Base-by-base conservation (phyloP, 2,113 vertebrate genomes). In the Poecilia latipinna region DNA sequence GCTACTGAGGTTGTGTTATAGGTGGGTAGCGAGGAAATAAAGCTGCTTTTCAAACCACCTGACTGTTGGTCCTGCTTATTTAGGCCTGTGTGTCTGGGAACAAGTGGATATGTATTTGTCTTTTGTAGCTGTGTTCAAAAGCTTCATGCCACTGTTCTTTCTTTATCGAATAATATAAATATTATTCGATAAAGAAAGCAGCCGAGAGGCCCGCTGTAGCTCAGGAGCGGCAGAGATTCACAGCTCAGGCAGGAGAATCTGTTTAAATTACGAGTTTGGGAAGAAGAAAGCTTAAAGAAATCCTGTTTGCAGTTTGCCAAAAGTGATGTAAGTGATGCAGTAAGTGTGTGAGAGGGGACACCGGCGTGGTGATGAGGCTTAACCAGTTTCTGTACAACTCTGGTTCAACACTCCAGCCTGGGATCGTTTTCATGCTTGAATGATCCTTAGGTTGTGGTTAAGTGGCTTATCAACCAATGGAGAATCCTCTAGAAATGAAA, bases 11-110 rank as follows among this genome's bases (percentile, higher is more conserved):
- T 72, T 72, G 69, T 78, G 72, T 85, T 82, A 77, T 77, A 87
- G 89, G 87, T 90, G 80, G 84, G 82, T 78, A 87, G 86, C 81
- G 86, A 89, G 89, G 83, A 90, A 89, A 92, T 89, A 83, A 89
- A 90, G 84, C 86, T 79, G 87, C 89, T 88, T 88, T 88, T 93
- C 85, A 75, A 83, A 89, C 79, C 0, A 75, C 78, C 80, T 79
- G 88, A 90, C 88, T 90, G 78, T 82, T 84, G 82, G 87, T 78
- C 79, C 70, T 42, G 74, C 69, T 87, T 86, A 75, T 85, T 78
- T 86, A 73, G 74, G 42, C 78, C 61, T 39, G 72, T 83, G 69
- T 72, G 79, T 84, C 83, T 86, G 86, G 70, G 75, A 80, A 79
- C 76, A 80, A 64, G 70, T 69, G 65, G 42, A 0, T 78, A 61